phyloP scores from a whole-genome alignment of 2,113 vertebrate species.

The Petrocephalus microphthalmus region DNA sequence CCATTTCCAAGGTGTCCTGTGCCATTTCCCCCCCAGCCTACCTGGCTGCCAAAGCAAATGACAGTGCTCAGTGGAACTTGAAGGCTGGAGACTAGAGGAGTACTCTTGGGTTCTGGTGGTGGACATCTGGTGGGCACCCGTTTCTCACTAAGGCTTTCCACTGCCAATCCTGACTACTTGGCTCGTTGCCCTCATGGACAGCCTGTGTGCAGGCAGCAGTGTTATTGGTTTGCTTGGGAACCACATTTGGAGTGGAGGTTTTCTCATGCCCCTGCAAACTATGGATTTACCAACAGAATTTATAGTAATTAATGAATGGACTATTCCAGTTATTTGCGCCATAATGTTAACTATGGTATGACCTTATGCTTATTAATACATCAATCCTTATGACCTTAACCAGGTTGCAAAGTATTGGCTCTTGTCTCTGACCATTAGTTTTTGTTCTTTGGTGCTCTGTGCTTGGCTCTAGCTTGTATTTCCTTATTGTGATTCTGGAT shows the following conservation, averaged over 20 bases:
- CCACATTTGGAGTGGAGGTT: not conserved
- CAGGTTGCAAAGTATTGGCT: not conserved
- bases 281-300: not conserved
- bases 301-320: not conserved
- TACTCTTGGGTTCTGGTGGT: not conserved
- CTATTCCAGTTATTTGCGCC: not conserved
- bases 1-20: too few species aligned
- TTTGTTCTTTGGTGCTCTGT: not conserved
- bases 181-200: not conserved
- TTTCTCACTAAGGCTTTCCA: not conserved
- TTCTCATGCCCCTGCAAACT: not conserved
- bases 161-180: not conserved
- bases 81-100: not conserved
- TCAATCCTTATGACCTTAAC: not conserved
- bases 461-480: not conserved
- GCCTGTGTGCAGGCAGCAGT: not conserved
- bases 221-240: not conserved
- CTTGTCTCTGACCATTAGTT: not conserved
- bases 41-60: not conserved
- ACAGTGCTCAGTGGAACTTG: not conserved
- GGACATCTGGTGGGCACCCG: not conserved
- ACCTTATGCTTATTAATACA: not conserved
- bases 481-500: not conserved
- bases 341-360: not conserved
- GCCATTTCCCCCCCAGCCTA: not conserved